Conservation (phyloP, 2,888 invertebrate genomes). For the Cordylochernes scorpioides region DNA sequence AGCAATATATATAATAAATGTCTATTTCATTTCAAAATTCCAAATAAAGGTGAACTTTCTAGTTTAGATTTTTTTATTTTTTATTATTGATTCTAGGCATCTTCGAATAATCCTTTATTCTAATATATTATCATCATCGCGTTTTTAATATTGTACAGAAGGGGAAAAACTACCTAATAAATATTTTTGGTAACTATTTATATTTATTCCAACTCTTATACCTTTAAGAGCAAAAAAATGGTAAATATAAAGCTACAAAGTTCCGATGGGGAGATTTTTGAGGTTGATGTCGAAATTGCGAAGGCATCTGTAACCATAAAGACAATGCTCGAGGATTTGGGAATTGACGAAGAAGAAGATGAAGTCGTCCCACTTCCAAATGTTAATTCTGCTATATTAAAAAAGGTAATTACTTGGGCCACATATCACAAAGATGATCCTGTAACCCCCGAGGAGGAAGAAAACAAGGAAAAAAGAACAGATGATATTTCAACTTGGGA, state of each 20-base stretch:
- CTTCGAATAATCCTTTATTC: too few species aligned
- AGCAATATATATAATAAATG: too few species aligned
- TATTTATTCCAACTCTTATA: too few species aligned
- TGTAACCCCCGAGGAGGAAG: constrained; percentile 81
- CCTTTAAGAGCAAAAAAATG: too few species aligned
- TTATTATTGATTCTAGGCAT: too few species aligned
- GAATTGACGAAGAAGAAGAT: constrained; percentile 36
- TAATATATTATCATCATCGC: too few species aligned
- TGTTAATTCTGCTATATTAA: constrained; percentile 82
- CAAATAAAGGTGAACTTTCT: too few species aligned
- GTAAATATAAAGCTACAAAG: constrained; percentile 80
- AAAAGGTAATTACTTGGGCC: constrained; percentile 46
- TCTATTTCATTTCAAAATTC: too few species aligned
- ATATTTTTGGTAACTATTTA: too few species aligned
- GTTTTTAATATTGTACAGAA: too few species aligned
- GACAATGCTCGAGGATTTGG: constrained; percentile 63
- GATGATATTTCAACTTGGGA: constrained; percentile 99
- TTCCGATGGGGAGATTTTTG: constrained; percentile 79
- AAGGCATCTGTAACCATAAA: constrained; percentile 93
- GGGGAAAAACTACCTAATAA: too few species aligned
- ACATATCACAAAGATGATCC: constrained; percentile 81
- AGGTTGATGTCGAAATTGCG: constrained; percentile 85
- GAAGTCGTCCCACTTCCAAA: constrained; percentile 87
- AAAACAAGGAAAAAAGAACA: constrained; percentile 89
- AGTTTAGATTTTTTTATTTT: too few species aligned